phyloP scores from a whole-genome alignment of 1,140 invertebrate species.

The Panulirus ornatus region DNA sequence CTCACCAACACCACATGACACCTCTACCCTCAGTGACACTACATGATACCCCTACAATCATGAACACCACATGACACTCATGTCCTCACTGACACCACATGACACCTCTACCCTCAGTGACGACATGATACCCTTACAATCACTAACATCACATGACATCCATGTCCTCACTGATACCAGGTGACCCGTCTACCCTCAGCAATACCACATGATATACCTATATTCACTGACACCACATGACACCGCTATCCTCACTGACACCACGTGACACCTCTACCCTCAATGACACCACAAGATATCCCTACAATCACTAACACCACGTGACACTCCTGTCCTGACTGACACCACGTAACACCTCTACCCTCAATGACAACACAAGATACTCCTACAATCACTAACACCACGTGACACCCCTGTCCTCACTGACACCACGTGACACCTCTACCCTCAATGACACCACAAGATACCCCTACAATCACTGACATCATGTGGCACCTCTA shows the following conservation, averaged over 20 bases:
- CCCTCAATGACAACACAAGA: background rate
- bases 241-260: background rate
- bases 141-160: background rate
- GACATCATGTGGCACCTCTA: background rate
- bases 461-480: background rate
- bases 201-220: background rate
- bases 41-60: background rate
- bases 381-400: background rate
- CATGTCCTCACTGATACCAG: background rate
- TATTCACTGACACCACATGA: background rate
- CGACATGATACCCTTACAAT: background rate
- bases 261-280: background rate
- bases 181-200: background rate
- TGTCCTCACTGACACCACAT: background rate
- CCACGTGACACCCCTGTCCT: background rate
- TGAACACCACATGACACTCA: background rate
- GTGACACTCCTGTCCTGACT: background rate
- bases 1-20: background rate
- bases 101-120: background rate
- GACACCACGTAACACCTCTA: background rate
- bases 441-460: background rate
- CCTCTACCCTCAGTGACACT: background rate
- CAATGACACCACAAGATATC: background rate
- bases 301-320: background rate
- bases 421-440: background rate